Evolutionary conservation across 2,113 vertebrate species (phyloP).

Genomic region (Tragelaphus strepsiceros): DNA sequence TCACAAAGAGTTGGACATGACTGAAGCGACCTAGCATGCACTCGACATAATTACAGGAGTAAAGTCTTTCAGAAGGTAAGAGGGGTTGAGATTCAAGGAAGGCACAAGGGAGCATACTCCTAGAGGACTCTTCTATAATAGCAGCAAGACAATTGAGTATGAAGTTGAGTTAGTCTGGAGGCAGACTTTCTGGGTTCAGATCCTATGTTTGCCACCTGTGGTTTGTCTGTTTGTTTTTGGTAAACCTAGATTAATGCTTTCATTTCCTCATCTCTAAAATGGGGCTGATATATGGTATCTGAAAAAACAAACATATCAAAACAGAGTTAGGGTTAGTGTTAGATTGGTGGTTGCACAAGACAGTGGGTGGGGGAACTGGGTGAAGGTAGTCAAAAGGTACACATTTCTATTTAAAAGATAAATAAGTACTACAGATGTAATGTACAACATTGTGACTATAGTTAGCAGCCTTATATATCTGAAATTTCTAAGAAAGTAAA

Average conservation of each 20-base stretch:
- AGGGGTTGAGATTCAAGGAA: constrained; percentile 1
- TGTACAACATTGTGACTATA: neutral
- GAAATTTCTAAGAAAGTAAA: neutral
- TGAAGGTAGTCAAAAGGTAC: neutral
- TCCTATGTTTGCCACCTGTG: neutral
- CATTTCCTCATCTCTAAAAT: neutral
- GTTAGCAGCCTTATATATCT: neutral
- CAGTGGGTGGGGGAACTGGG: neutral
- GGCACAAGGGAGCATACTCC: neutral
- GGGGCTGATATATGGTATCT: neutral
- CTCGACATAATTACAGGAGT: neutral
- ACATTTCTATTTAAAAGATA: neutral
- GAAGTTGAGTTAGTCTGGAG: neutral
- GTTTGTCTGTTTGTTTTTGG: neutral
- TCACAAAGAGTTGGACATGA: neutral
- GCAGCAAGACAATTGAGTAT: neutral
- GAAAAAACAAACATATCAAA: neutral
- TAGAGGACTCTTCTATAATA: neutral
- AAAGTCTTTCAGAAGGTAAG: neutral
- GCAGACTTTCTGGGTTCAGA: neutral
- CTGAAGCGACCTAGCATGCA: neutral
- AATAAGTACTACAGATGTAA: neutral
- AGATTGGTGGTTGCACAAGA: neutral
- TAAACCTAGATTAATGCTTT: neutral
- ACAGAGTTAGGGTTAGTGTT: neutral